Evolutionary conservation across 1,140 invertebrate genomes (phyloP), one percentile per base, ranked within the genome.

Genomic region (Aporrectodea caliginosa): DNA sequence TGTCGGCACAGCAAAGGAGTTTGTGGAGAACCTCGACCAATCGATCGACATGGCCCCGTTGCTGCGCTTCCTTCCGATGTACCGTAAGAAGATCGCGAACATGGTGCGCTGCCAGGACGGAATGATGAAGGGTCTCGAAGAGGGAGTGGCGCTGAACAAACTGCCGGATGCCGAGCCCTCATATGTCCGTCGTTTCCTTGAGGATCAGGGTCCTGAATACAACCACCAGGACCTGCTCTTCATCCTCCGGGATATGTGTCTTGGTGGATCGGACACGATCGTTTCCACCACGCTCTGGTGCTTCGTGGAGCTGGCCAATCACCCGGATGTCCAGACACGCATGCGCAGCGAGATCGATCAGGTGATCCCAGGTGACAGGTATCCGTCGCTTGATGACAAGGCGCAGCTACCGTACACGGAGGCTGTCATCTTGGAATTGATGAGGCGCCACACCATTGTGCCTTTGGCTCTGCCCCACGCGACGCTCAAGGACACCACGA

Each of bases 191-290:
- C 6, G 70, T 12, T 32, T 72, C 70, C 2, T 29, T 6, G n/a
- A 72, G 14, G 27, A 14, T 27, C 70, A 72, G n/a, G 31, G n/a
- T 29, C n/a, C 32, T 22, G 1, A 27, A 22, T 76, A 2, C 12
- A 58, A 58, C 22, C 43, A 58, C 43, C 2, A 76, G 16, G 1
- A 43, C 14, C 0, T 58, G 1, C 0, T 76, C 1, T 22, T n/a
- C 16, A 31, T 76, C 16, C 22, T 76, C 14, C 29, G 16, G 30
- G 83, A 84, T 16, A 71, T 89, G 22, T 83, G 86, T 31, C 80
- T 82, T 16, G 87, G 84, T 1, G 87, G 87, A n/a, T 85, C 82
- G 6, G 87, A 88, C 32, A 89, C 88, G 0, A 86, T 85, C 1
- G 68, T 83, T 0, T 85, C 86, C 0, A 85, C 88, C 1, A 74